Conservation (phyloP, 2,113 vertebrate species). For the Tamias sibiricus region DNA sequence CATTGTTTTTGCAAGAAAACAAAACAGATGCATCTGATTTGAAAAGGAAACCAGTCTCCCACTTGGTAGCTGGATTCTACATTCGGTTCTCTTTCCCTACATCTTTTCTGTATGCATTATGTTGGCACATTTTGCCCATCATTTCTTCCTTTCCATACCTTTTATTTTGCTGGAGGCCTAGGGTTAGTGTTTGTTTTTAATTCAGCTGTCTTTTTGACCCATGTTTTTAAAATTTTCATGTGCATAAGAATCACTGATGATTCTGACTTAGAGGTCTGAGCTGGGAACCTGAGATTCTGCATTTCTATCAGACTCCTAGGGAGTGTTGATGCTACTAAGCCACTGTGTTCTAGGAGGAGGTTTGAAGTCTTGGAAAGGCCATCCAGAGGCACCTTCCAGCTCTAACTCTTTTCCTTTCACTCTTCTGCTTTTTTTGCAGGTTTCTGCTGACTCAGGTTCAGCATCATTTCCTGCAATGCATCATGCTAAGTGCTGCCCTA, state of each 20-base stretch:
- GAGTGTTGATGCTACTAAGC: not conserved
- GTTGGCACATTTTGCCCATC: not conserved
- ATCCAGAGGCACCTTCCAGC: not conserved
- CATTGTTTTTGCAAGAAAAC: not conserved
- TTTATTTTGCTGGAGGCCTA: not conserved
- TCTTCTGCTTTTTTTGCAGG: not conserved
- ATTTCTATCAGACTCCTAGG: not conserved
- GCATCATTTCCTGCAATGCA: not conserved
- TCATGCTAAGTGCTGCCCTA: not conserved
- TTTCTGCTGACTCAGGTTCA: not conserved
- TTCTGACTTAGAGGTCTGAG: not conserved
- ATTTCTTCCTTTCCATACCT: not conserved
- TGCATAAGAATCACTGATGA: not conserved
- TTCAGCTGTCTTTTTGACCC: not conserved
- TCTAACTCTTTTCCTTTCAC: not conserved
- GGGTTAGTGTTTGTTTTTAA: not conserved
- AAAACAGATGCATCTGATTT: not conserved
- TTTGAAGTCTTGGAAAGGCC: not conserved
- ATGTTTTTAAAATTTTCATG: not conserved
- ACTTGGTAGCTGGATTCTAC: not conserved
- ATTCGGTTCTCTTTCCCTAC: not conserved
- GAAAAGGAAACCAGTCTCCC: not conserved
- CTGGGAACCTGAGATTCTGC: not conserved
- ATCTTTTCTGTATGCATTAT: fast-evolving
- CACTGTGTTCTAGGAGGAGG: not conserved